Conservation (phyloP, 2,888 invertebrate genomes). For the Eustalomyia histrio region DNA sequence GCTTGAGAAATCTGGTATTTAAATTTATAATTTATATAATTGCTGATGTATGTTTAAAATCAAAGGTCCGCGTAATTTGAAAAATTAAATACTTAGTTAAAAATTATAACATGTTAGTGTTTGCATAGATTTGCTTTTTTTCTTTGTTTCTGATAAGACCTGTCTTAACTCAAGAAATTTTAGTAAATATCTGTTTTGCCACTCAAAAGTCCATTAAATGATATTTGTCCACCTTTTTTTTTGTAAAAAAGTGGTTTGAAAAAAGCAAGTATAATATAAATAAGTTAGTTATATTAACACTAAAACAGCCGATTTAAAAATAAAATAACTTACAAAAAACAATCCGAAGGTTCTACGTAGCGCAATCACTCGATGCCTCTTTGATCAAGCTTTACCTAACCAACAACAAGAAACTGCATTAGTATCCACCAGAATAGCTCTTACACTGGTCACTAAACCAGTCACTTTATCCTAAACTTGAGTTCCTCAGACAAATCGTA, state of each 20-base stretch:
- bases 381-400: too few relatives aligned
- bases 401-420: too few relatives aligned
- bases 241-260: not conserved
- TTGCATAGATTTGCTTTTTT: not conserved
- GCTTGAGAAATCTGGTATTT: conserved; percentile 28
- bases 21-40: conserved; percentile 12
- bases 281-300: conserved; percentile 23
- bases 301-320: not conserved
- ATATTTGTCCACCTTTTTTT: conserved; percentile 21
- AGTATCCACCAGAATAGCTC: too few relatives aligned
- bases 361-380: too few relatives aligned
- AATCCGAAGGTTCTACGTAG: too few relatives aligned
- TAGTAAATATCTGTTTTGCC: conserved; percentile 2
- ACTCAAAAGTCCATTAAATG: conserved; percentile 21
- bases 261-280: conserved; percentile 12
- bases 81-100: not conserved
- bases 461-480: too few relatives aligned
- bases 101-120: not conserved
- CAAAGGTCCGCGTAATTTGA: conserved; percentile 18
- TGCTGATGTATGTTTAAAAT: not conserved
- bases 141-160: not conserved
- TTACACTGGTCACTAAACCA: too few relatives aligned
- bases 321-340: too few relatives aligned
- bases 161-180: conserved; percentile 4
- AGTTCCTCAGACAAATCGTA: too few relatives aligned